Evolutionary conservation across 2,888 invertebrate genomes (phyloP), one percentile per base, ranked within the genome.

Genomic region (Eulithis testata): DNA sequence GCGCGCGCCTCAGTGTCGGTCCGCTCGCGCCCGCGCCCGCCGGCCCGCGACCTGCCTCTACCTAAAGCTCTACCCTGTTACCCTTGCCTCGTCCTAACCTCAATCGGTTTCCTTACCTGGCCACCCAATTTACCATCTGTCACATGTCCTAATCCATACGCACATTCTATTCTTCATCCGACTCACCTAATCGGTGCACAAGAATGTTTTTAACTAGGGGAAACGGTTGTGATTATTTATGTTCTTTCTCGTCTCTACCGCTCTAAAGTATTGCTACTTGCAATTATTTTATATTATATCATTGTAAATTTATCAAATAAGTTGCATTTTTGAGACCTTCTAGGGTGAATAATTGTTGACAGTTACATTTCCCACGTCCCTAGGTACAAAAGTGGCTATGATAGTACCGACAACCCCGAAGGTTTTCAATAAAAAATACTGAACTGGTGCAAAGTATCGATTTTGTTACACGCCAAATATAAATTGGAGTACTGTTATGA

Each of bases 1-100:
- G 88, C 88, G 90, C 90, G 89, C 90, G 88, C 88, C 81, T 88
- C 91, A 91, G 92, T 92, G 89, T 88, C 81, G 88, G 87, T 86
- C 87, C 88, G 85, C 91, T 88, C 90, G 90, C 90, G 87, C 89
- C 90, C 90, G 88, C 90, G 86, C 88, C 82, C 82, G 82, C 83
- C 80, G 81, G 84, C 82, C 81, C 83, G 82, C 87, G 87, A 87
- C 89, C 87, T 85, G 87, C 88, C 86, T 86, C 87, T 86, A 84
- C 62, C 62, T 44, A 58, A 66, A 63, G 52, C 63, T 57, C 63
- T 57, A 56, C 57, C 61, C 61, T 78, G 80, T 81, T 78, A 81
- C 80, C 82, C 81, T 81, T 76, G 79, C 84, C 80, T 77, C 79
- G 75, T 80, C 83, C 85, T 89, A 89, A 90, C 89, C 88, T 89